phyloP scores from a whole-genome alignment of 2,797 vertebrate species.

The Hypotaenidia philippensis region DNA sequence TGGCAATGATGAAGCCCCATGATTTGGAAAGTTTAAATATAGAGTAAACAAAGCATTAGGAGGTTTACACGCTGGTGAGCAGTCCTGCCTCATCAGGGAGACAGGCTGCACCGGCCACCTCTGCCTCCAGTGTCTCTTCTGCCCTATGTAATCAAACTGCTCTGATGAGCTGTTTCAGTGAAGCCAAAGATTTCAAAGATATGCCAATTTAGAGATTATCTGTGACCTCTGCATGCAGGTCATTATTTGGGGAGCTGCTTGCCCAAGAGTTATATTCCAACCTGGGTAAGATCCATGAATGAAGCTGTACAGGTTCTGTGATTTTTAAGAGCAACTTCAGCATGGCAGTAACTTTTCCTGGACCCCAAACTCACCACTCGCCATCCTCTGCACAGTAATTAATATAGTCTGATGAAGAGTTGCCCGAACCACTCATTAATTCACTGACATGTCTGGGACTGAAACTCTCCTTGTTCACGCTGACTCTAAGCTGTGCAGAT shows the following conservation, averaged over 20 bases:
- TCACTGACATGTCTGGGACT: background rate
- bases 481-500: background rate
- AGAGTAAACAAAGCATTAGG: conserved; percentile 60
- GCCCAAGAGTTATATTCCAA: background rate
- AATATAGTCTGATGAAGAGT: background rate
- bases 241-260: background rate
- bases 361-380: background rate
- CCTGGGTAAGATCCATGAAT: background rate
- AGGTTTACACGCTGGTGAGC: background rate
- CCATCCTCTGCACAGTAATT: background rate
- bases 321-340: background rate
- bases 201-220: background rate
- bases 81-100: conserved; percentile 8
- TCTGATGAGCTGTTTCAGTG: background rate
- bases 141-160: background rate
- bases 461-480: background rate
- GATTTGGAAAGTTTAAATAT: conserved; percentile 55
- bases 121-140: background rate
- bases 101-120: background rate
- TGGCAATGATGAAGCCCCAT: conserved; percentile 27
- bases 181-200: conserved; percentile 12
- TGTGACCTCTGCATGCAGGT: background rate
- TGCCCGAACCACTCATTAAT: background rate
- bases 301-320: background rate
- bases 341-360: background rate